Evolutionary conservation across 2,888 invertebrate genomes (phyloP).

Genomic region (Melinaea marsaeus): DNA sequence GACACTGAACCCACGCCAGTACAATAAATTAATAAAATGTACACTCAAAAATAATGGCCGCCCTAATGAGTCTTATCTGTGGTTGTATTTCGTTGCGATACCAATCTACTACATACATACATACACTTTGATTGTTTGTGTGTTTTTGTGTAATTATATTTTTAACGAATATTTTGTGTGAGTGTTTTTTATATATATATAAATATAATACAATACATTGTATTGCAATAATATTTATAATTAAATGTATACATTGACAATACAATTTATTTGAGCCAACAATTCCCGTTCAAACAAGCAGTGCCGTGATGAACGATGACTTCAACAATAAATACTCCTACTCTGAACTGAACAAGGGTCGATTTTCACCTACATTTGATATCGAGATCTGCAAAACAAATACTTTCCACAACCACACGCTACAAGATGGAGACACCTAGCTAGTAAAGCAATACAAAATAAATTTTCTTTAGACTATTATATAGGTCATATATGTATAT

Average conservation of each 20-base stretch:
- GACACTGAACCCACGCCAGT: constrained; percentile 54
- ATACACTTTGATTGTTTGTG: neutral
- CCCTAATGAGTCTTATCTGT: constrained; percentile 29
- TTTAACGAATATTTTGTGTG: neutral
- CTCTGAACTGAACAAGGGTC: constrained; percentile 53
- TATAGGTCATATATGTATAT: too few species aligned
- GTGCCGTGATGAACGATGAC: constrained; percentile 41
- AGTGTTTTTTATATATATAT: too few species aligned
- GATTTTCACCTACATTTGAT: constrained; percentile 63
- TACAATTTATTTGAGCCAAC: constrained; percentile 28
- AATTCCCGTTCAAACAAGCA: constrained; percentile 30
- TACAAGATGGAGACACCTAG: constrained; percentile 18
- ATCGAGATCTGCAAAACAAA: constrained; percentile 49
- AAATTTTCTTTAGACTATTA: neutral
- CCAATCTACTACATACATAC: constrained; percentile 10
- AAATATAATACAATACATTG: too few species aligned
- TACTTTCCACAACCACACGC: constrained; percentile 40
- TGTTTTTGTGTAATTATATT: constrained; percentile 1
- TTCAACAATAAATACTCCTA: constrained; percentile 43
- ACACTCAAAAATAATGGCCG: constrained; percentile 32
- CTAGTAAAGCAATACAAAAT: neutral
- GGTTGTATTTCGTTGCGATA: constrained; percentile 20
- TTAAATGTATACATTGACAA: neutral
- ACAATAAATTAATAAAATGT: constrained; percentile 46
- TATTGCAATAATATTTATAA: too few species aligned